Percentiles rank a stretch among this genome's conserved stretches.
Conservation (phyloP, 2,797 vertebrate genomes). For the Holocentrus rufus region DNA sequence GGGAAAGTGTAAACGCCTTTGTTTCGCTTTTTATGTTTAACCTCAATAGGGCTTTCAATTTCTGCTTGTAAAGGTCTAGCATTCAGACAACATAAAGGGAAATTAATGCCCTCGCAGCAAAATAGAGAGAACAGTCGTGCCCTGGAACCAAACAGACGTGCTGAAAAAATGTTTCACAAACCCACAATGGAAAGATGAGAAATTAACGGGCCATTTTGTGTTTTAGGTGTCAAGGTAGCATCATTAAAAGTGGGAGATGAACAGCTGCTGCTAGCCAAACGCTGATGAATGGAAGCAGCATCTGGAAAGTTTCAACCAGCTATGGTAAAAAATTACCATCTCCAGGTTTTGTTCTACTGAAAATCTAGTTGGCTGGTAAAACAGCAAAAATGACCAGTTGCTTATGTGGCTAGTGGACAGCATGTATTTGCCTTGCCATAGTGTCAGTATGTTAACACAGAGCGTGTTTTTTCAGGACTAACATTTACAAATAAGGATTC, state of each 20-base stretch:
- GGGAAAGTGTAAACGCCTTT: constrained; percentile 8
- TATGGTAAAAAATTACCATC: background rate
- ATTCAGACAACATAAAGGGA: constrained; percentile 16
- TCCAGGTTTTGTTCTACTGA: background rate
- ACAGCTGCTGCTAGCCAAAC: background rate
- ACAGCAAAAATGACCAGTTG: background rate
- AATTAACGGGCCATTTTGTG: background rate
- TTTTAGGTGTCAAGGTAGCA: background rate
- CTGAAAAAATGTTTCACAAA: background rate
- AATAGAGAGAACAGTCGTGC: background rate
- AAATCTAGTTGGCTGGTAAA: constrained; percentile 5
- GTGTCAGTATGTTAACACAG: constrained; percentile 15
- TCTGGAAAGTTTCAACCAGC: background rate
- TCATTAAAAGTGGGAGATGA: background rate
- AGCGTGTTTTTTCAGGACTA: constrained; percentile 8
- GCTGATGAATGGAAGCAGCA: background rate
- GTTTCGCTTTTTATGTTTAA: constrained; percentile 13
- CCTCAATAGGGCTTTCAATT: constrained; percentile 40
- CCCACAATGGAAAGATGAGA: constrained; percentile 9
- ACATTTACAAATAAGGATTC: constrained; percentile 51
- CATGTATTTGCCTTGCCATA: background rate
- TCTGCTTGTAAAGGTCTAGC: constrained; percentile 14
- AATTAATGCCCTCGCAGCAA: constrained; percentile 4
- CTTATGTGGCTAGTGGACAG: background rate
- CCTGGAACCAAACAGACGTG: constrained; percentile 12